Base-by-base conservation (phyloP, 2,888 invertebrate genomes). In the Caenorhabditis panamensis region DNA sequence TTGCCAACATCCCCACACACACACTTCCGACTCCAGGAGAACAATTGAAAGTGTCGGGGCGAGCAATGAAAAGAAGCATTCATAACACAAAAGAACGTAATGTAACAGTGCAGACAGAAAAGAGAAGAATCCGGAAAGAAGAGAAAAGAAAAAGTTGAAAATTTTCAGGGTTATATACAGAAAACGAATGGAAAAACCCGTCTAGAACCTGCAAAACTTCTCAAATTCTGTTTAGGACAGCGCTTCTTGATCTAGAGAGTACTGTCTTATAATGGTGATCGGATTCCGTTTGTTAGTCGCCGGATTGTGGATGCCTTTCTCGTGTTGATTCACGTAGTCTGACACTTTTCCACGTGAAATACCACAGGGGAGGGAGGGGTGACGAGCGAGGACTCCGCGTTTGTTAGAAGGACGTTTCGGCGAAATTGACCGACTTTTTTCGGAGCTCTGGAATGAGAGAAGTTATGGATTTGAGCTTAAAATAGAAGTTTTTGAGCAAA, bases 251-350 rank as follows among this genome's bases (percentile, higher is more conserved):
- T 82, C 82, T 6, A 84, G 47, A 13, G 83, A 81, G 51, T 83
- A 85, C 59, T 85, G 85, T 26, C 85, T 63, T 20, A 85, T 81
- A 18, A 85, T 85, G 49, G 76, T 73, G 16, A 85, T 68, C 0
- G 85, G 85, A 31, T 76, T 62, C 6, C 81, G n/a, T n/a, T n/a
- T 69, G 47, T 75, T 78, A 24, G 84, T 85, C 11, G 86, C 88
- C 61, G 89, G 88, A 77, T 87, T 87, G 47, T 84, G 88, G 56
- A 86, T 88, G 16, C 89, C 88, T 51, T 84, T 79, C 73, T 89
- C 89, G 77, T 89, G 89, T 44, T 85, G 84, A 28, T 77, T 80
- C 51, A 89, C 81, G 64, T 84, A 89, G 28, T 88, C 88, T n/a
- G 79, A 78, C 9, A 89, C 88, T 47, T 84, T 80, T 63, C 85